These are phyloP conservation scores for Tineola bisselliella DNA, from an alignment of 2,888 invertebrate species.

Conservation along the genomic window DNA sequence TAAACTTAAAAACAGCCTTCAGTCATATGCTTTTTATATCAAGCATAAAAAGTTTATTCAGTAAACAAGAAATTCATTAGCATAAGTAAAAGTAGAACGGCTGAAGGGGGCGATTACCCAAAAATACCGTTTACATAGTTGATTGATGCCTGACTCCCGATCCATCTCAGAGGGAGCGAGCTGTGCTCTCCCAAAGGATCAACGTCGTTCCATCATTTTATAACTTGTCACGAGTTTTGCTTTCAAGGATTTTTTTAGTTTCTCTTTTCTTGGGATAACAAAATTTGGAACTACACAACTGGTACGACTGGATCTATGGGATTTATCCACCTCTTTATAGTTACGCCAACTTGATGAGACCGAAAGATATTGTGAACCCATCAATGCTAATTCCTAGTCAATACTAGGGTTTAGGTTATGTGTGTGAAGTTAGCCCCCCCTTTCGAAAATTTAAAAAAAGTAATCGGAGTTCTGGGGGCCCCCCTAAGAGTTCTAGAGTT, in stretches of 20 bases:
- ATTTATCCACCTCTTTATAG: too few species aligned
- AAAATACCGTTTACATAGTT: constrained; percentile 10
- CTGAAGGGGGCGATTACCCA: neutral
- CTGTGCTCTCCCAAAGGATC: neutral
- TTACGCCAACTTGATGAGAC: too few species aligned
- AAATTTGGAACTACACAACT: neutral
- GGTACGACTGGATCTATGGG: too few species aligned
- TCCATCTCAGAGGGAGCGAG: constrained; percentile 9
- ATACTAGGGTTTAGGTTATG: too few species aligned
- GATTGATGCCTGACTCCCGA: constrained; percentile 13
- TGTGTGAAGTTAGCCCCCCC: too few species aligned
- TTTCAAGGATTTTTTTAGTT: neutral
- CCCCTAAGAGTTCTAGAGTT: too few species aligned
- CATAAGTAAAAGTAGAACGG: neutral
- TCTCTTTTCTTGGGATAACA: neutral
- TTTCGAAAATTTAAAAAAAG: too few species aligned
- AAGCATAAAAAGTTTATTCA: neutral
- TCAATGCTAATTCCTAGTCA: too few species aligned
- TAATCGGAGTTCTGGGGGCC: too few species aligned
- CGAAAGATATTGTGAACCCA: too few species aligned
- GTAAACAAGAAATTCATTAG: neutral
- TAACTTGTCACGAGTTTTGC: constrained; percentile 4
- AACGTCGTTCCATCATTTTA: constrained; percentile 1
- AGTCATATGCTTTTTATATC: neutral
- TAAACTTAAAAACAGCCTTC: too few species aligned